Base-by-base conservation (phyloP, 2,888 invertebrate species). In the Agapostemon virescens region DNA sequence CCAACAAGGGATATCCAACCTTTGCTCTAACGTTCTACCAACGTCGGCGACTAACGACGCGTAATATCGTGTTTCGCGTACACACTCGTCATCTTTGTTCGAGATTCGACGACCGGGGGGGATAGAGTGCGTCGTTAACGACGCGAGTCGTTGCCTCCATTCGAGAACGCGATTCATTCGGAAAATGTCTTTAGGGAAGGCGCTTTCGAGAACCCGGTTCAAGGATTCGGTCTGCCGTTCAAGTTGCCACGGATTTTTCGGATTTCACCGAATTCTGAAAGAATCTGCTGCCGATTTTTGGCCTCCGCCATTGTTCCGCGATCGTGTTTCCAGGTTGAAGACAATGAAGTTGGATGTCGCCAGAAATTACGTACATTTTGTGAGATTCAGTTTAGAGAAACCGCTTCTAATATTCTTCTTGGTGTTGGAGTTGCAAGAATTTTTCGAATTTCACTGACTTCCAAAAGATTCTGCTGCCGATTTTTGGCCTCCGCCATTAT, bases 21-120 rank as follows among this genome's bases (percentile, higher is more conserved):
- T 17, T 55, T 26, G 26, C 55, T 26, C 26, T 49, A 11, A 3
- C 49, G 49, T 11, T 11, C n/a, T 20, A 9, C 45, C 20, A 4
- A 9, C 49, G 20, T 7, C 55, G 33, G 1, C 61, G 61, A 11
- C 61, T 61, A 61, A 61, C 61, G 33, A 61, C 61, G 33, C 61
- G 61, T 33, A 61, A 61, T 61, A 61, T 61, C 20, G 61, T 11
- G 33, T 61, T 61, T 33, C 61, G 26, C 61, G 61, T n/a, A 26
- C 26, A 26, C 26, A 55, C 55, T 55, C 55, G 55, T 55, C 55
- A 55, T 55, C 26, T 55, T 55, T 55, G 55, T 55, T 55, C 55
- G 55, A 55, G 55, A 26, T 26, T 55, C 55, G 55, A 55, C 55
- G 55, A 55, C 26, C n/a, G n/a, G n/a, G 20, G 61, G 61, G 61